Conservation (phyloP, 1,140 invertebrate genomes). For the Bombus pascuorum region DNA sequence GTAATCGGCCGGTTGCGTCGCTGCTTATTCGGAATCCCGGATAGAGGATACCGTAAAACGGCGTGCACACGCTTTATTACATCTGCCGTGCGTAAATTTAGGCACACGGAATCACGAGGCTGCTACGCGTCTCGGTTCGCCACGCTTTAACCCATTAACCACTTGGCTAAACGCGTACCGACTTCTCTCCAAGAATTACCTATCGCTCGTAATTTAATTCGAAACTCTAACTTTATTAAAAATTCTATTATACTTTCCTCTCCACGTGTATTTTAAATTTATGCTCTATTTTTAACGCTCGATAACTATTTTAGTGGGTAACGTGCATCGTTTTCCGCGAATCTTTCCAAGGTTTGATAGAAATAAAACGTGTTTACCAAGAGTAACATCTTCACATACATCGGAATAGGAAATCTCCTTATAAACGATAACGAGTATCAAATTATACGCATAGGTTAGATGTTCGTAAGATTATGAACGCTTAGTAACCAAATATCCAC, state of each 20-base stretch:
- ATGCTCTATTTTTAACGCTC: neutral
- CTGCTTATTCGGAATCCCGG: constrained; percentile 61
- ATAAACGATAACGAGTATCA: too few relatives aligned
- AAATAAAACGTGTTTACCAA: too few relatives aligned
- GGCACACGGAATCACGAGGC: constrained; percentile 50
- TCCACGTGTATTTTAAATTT: neutral
- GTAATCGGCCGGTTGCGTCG: constrained; percentile 32
- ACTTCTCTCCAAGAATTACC: neutral
- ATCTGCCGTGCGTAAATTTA: constrained; percentile 61
- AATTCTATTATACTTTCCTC: neutral
- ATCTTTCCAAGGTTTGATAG: too few relatives aligned
- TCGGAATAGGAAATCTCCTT: too few relatives aligned
- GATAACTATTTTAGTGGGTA: neutral
- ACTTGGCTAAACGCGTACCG: neutral
- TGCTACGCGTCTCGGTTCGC: constrained; percentile 1
- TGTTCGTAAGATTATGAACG: too few relatives aligned
- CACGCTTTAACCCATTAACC: constrained; percentile 31
- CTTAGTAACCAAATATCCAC: too few relatives aligned
- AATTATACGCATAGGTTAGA: too few relatives aligned
- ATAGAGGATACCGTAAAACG: constrained; percentile 52
- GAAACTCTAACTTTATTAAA: neutral
- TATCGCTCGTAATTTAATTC: neutral
- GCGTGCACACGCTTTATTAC: constrained; percentile 47
- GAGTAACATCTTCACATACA: too few relatives aligned
- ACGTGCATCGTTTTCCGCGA: too few relatives aligned